A percentile compares a stretch with the other conserved stretches of the same genome.
These are phyloP conservation scores for Leptinotarsa peninsularis DNA, from an alignment of 2,888 invertebrate genomes.

Conservation along the genomic window DNA sequence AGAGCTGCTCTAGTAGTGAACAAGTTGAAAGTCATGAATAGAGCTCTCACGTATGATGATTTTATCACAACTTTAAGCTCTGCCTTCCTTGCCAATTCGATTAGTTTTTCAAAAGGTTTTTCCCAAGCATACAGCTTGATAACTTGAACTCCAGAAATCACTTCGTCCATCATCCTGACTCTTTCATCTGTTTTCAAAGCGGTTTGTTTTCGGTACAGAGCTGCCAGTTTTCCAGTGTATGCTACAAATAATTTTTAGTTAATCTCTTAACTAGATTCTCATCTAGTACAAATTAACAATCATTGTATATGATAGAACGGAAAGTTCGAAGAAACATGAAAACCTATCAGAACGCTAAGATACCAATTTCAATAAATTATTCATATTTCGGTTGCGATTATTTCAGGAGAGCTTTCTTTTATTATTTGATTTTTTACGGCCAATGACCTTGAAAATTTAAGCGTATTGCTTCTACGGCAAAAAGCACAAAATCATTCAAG, in stretches of 20 bases:
- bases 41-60: constrained; percentile 74
- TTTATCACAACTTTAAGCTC: constrained; percentile 72
- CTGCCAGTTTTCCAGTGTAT: constrained; percentile 75
- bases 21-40: constrained; percentile 81
- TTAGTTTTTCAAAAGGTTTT: constrained; percentile 75
- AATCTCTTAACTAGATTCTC: too few relatives aligned
- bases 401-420: too few relatives aligned
- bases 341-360: too few relatives aligned
- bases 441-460: too few relatives aligned
- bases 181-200: constrained; percentile 90
- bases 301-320: too few relatives aligned
- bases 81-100: constrained; percentile 71
- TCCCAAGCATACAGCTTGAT: constrained; percentile 84
- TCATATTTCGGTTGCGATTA: too few relatives aligned
- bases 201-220: constrained; percentile 78
- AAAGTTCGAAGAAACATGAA: too few relatives aligned
- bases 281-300: too few relatives aligned
- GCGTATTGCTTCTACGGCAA: too few relatives aligned
- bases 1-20: constrained; percentile 86
- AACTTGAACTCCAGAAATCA: constrained; percentile 92
- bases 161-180: constrained; percentile 94
- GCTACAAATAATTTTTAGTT: constrained; percentile 62
- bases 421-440: too few relatives aligned
- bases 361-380: too few relatives aligned
- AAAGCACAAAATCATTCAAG: too few relatives aligned